Evolutionary conservation across 1,140 invertebrate species (phyloP), one percentile per base, ranked within the genome.

Genomic region (Macrosteles quadrilineatus): DNA sequence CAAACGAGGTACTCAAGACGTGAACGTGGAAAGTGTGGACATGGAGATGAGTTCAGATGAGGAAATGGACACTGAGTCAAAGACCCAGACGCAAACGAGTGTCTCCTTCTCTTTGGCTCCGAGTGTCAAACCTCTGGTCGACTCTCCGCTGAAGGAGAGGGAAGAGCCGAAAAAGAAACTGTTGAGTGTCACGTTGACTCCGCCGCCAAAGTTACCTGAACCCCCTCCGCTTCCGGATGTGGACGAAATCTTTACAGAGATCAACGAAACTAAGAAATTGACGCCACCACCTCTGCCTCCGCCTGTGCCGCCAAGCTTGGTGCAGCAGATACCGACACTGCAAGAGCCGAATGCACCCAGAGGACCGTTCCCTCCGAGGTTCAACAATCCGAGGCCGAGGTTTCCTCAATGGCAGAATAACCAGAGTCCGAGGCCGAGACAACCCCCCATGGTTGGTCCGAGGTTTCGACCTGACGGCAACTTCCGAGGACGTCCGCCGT

Each of bases 21-120:
- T 88, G 72, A 89, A 86, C 78, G 85, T 87, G 6, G 87, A 87
- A 74, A 86, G 84, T 73, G 84, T 89, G 32, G 88, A 90, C 69
- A 90, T 90, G 88, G 88, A 90, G 63, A 84, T 90, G 81, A 89
- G 87, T 23, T 88, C 90, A 71, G 88, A 90, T n/a, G 88, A 89
- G 25, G 73, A 72, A 11, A 72, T 76, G 0, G 63, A 69, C 1
- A 19, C 55, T 27, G 27, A 57, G 11, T 47, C 30, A 11, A 72
- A 36, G 47, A 71, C 30, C 30, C 67, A 23, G 36, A n/a, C 27
- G 17, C n/a, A 14, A 23, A 31, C 70, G 31, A 59, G 50, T 36
- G 57, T 68, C 2, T 59, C 53, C 12, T 69, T 69, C 31, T 62
- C 53, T 21, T 27, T 69, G 25, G 14, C 67, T 6, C n/a, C 67